Conservation (phyloP, 2,797 vertebrate species). For the Scleropages formosus region DNA sequence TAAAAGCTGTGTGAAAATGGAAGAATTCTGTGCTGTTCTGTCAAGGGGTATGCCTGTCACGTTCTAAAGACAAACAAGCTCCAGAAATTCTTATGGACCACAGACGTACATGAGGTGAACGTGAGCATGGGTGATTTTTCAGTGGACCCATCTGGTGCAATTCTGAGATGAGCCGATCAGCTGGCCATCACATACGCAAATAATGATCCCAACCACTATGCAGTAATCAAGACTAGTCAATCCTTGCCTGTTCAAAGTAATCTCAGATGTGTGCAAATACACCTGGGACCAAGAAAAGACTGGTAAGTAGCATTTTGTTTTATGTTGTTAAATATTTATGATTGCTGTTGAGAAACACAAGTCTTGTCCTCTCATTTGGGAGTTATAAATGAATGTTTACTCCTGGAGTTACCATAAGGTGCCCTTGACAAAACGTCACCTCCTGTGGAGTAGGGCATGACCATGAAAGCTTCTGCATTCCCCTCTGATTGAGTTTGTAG, state of each 20-base stretch:
- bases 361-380: constrained; percentile 37
- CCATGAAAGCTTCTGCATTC: constrained; percentile 24
- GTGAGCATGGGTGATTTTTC: constrained; percentile 1
- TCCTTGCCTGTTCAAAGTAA: background rate
- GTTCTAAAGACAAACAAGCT: background rate
- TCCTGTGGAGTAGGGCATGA: constrained; percentile 20
- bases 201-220: constrained; percentile 11
- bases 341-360: constrained; percentile 35
- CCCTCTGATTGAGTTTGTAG: constrained; percentile 27
- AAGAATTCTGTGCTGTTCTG: background rate
- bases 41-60: background rate
- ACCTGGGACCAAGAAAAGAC: background rate
- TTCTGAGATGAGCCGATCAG: constrained; percentile 12
- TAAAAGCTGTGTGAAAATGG: constrained; percentile 16
- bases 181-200: background rate
- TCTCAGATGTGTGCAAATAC: background rate
- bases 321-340: constrained; percentile 46
- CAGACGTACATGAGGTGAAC: background rate
- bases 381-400: constrained; percentile 47
- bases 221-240: background rate
- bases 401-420: constrained; percentile 37
- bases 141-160: constrained; percentile 9
- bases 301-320: constrained; percentile 6
- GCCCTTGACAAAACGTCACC: constrained; percentile 43
- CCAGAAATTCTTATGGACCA: background rate